A percentile compares a stretch with the other conserved stretches of the same genome.
Conservation (phyloP, 2,113 vertebrate genomes). For the Lota lota region DNA sequence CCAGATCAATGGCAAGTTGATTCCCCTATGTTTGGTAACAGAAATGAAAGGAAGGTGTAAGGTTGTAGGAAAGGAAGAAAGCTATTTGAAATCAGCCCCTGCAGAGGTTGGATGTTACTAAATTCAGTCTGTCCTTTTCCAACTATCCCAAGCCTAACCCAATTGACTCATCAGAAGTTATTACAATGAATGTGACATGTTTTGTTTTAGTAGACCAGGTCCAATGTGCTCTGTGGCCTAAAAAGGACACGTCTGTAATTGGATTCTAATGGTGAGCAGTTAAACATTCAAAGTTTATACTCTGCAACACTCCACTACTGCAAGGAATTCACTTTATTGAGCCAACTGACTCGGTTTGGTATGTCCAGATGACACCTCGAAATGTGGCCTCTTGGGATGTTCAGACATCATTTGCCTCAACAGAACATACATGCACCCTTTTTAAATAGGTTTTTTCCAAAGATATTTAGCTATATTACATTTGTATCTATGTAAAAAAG, state of each 20-base stretch:
- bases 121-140: conserved; percentile 12
- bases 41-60: conserved; percentile 5
- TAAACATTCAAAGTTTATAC: conserved; percentile 15
- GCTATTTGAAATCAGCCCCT: conserved; percentile 18
- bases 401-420: too few species aligned
- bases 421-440: too few species aligned
- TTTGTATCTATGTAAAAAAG: too few species aligned
- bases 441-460: too few species aligned
- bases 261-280: conserved; percentile 15
- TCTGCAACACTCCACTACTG: conserved; percentile 8
- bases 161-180: conserved; percentile 31
- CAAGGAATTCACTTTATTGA: conserved; percentile 30
- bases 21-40: too few species aligned
- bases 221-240: conserved; percentile 32
- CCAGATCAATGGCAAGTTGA: too few species aligned
- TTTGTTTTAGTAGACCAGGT: neutral
- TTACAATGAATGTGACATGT: neutral
- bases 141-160: conserved; percentile 2
- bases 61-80: conserved; percentile 46
- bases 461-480: too few species aligned
- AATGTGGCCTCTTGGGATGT: neutral
- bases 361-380: neutral
- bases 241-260: conserved; percentile 46
- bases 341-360: conserved; percentile 5
- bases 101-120: conserved; percentile 28